phyloP scores from a whole-genome alignment of 2,888 invertebrate species.

The Steinernema scapterisci region DNA sequence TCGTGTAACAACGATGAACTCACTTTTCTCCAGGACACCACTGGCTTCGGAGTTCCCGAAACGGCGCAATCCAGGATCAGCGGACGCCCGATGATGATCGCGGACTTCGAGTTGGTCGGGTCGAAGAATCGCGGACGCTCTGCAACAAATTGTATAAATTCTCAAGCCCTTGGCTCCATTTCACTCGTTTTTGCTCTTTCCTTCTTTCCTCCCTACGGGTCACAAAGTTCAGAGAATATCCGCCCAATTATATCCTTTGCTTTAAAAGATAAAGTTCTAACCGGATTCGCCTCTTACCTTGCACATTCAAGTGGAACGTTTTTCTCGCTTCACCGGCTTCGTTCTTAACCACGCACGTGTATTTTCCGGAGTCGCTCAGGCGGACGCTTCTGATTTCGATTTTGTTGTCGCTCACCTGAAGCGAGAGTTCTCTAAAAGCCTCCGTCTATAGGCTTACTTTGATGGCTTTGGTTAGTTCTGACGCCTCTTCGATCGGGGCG shows the following conservation, averaged over 20 bases:
- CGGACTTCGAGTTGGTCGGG: slow-evolving; percentile 52
- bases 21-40: slow-evolving; percentile 71
- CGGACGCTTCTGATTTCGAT: slow-evolving; percentile 57
- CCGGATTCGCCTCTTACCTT: slow-evolving; percentile 70
- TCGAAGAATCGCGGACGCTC: slow-evolving; percentile 69
- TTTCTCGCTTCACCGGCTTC: slow-evolving; percentile 72
- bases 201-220: slow-evolving; percentile 21
- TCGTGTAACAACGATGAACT: slow-evolving; percentile 26
- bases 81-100: slow-evolving; percentile 71
- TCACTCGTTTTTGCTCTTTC: not conserved
- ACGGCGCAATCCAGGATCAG: slow-evolving; percentile 73
- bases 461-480: slow-evolving; percentile 22
- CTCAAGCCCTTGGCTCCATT: not conserved
- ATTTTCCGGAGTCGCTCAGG: slow-evolving; percentile 72
- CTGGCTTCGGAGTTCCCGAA: slow-evolving; percentile 72
- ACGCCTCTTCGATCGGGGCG: slow-evolving; percentile 7
- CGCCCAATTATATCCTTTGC: not conserved
- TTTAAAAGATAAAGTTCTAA: not conserved
- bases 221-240: not conserved
- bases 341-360: slow-evolving; percentile 72
- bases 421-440: not conserved
- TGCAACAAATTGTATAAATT: slow-evolving; percentile 45
- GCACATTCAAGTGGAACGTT: slow-evolving; percentile 72
- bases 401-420: slow-evolving; percentile 40
- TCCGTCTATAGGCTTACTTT: slow-evolving; percentile 39